Evolutionary conservation across 2,113 vertebrate genomes (phyloP).

Genomic region (Stigmatopora argus): DNA sequence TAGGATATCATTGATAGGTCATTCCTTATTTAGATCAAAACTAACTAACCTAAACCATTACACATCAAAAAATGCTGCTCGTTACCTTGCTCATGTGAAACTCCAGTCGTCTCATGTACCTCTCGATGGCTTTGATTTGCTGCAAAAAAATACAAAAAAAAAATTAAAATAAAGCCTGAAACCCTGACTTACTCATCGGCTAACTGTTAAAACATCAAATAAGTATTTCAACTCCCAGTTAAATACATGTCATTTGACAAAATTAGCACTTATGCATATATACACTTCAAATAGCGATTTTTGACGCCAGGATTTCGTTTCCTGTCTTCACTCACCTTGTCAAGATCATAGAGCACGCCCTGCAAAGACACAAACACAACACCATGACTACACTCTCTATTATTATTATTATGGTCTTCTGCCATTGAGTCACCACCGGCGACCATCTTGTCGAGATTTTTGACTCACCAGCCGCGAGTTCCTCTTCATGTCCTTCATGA

Average conservation of each 20-base stretch:
- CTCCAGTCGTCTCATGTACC: slow-evolving; percentile 94
- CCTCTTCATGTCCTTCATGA: slow-evolving; percentile 96
- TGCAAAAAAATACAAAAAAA: slow-evolving; percentile 49
- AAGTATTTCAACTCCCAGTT: background rate
- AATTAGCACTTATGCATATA: background rate
- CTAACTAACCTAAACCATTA: background rate
- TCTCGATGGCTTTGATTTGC: slow-evolving; percentile 97
- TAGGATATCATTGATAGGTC: no score
- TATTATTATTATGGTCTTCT: background rate
- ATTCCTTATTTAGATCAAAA: no score
- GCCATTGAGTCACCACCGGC: background rate
- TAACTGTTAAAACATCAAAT: background rate
- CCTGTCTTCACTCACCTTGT: slow-evolving; percentile 80
- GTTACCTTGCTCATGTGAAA: slow-evolving; percentile 98
- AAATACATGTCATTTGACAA: slow-evolving; percentile 3
- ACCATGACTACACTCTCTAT: background rate
- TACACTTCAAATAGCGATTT: background rate
- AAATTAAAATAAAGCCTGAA: background rate
- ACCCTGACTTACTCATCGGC: background rate
- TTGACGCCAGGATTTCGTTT: background rate
- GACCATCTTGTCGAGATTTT: background rate
- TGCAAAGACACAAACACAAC: slow-evolving; percentile 54
- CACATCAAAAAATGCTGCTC: background rate
- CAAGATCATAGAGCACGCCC: slow-evolving; percentile 95
- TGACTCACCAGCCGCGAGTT: slow-evolving; percentile 91